Conservation (phyloP, 2,113 vertebrate species). For the Ginglymostoma cirratum region DNA sequence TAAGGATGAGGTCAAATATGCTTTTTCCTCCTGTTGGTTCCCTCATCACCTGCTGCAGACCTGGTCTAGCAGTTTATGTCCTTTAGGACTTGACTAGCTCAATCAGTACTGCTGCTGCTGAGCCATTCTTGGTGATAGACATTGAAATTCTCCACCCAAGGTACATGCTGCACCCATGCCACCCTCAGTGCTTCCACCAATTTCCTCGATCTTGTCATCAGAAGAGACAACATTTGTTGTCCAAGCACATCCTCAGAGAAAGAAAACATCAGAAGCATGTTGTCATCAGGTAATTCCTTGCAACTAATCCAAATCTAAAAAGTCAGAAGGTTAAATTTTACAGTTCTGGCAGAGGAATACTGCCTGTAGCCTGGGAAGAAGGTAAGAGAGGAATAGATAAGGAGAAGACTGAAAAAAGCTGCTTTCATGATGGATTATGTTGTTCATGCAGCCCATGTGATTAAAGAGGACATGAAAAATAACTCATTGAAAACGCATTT, state of each 20-base stretch:
- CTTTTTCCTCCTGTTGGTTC: too few relatives aligned
- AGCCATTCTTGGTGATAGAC: too few relatives aligned
- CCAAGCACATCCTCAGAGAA: background rate
- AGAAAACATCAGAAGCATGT: background rate
- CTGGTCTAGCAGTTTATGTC: too few relatives aligned
- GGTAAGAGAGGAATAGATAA: background rate
- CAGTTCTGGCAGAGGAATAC: background rate
- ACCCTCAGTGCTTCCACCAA: too few relatives aligned
- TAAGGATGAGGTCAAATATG: too few relatives aligned
- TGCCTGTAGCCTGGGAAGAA: background rate
- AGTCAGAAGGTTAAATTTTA: background rate
- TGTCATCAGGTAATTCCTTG: background rate
- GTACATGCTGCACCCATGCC: too few relatives aligned
- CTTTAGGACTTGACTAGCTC: too few relatives aligned
- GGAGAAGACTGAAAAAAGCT: background rate
- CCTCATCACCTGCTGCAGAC: too few relatives aligned
- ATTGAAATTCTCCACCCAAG: too few relatives aligned
- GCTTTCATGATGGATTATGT: background rate
- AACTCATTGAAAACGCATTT: background rate
- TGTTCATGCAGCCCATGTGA: background rate
- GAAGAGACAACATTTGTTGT: background rate
- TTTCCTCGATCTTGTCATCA: background rate
- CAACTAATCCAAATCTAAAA: background rate
- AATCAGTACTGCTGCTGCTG: too few relatives aligned
- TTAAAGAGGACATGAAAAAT: background rate